These are phyloP conservation scores for Catostylus mosaicus DNA, from an alignment of 30 jellyfish, hydroid and myxozoan genomes.

Conservation along the genomic window DNA sequence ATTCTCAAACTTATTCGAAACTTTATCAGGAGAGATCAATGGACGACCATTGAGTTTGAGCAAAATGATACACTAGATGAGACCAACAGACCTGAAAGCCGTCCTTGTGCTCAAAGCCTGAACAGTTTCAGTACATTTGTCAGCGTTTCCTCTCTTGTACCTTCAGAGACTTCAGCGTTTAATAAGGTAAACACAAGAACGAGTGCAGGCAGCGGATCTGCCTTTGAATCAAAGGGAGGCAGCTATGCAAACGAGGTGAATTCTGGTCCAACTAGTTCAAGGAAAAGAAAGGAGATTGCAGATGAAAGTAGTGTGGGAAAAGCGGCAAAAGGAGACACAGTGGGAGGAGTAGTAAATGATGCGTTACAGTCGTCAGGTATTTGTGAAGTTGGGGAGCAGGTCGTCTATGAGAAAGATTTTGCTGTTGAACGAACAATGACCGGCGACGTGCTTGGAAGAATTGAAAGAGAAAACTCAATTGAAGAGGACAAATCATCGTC, in stretches of 20 bases:
- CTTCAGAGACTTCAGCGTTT: constrained; percentile 52
- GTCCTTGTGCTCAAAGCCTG: not conserved
- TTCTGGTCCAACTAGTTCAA: not conserved
- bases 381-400: too few species aligned
- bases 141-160: constrained; percentile 27
- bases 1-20: constrained; percentile 17
- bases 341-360: not conserved
- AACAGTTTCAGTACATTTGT: not conserved
- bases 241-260: too few species aligned
- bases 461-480: not conserved
- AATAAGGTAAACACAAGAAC: not conserved
- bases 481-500: not conserved
- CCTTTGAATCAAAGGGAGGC: too few species aligned
- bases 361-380: too few species aligned
- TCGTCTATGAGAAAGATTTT: too few species aligned
- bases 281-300: not conserved
- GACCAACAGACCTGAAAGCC: not conserved
- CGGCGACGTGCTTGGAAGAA: too few species aligned
- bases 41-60: constrained; percentile 24
- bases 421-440: too few species aligned
- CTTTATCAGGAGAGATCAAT: constrained; percentile 21
- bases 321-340: not conserved
- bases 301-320: not conserved
- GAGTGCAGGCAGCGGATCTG: not conserved
- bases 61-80: not conserved